Conservation (phyloP, 2,888 invertebrate genomes). For the Drosophila seclusa region DNA sequence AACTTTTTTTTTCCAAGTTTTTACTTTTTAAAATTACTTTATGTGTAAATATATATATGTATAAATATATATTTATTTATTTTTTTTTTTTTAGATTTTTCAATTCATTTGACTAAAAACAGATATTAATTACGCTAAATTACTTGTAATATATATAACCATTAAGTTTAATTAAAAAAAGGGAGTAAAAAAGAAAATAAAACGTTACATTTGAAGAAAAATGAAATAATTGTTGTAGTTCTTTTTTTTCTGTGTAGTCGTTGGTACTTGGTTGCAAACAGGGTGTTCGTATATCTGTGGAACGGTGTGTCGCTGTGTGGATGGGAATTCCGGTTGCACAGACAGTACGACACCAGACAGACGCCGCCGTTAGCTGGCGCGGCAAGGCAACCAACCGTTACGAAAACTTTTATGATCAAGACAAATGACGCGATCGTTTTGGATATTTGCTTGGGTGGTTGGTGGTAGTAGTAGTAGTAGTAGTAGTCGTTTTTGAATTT, state of each 20-base stretch:
- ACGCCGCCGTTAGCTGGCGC: conserved; percentile 39
- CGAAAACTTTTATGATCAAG: conserved; percentile 47
- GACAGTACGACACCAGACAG: conserved; percentile 35
- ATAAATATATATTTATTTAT: conserved; percentile 33
- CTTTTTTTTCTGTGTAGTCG: conserved; percentile 23
- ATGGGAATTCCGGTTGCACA: conserved; percentile 27
- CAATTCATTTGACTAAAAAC: conserved; percentile 74
- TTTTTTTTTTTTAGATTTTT: conserved; percentile 65
- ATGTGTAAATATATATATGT: conserved; percentile 38
- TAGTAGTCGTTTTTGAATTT: conserved; percentile 40
- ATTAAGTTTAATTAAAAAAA: conserved; percentile 66
- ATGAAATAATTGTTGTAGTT: conserved; percentile 54
- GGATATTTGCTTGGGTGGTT: conserved; percentile 52
- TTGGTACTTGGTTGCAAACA: conserved; percentile 25
- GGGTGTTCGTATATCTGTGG: conserved; percentile 30
- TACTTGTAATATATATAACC: conserved; percentile 75
- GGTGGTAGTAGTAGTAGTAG: conserved; percentile 30
- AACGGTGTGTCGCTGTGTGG: conserved; percentile 19
- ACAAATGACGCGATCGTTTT: conserved; percentile 53
- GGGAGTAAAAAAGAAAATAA: conserved; percentile 61
- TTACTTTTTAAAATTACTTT: conserved; percentile 72
- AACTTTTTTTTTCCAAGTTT: conserved; percentile 49
- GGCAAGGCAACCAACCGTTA: conserved; percentile 21
- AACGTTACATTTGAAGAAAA: conserved; percentile 71
- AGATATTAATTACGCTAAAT: conserved; percentile 77